Base-by-base conservation (phyloP, 2,113 vertebrate species). In the Lichenostomus cassidix region DNA sequence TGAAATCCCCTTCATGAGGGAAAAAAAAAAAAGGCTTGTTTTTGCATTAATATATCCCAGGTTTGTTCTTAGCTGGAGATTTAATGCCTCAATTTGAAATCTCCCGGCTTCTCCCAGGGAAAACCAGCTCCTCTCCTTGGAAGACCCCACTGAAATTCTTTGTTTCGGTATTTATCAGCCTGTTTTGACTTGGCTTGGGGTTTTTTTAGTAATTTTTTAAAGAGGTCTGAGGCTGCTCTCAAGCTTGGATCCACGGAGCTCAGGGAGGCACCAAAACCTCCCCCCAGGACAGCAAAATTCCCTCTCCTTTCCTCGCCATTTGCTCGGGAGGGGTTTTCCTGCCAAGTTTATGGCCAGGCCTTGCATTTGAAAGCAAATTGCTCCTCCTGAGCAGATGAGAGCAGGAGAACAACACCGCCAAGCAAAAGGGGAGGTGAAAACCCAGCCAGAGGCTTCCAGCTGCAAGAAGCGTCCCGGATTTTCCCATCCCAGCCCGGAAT, bases 301-400 rank as follows among this genome's bases (percentile, higher is more conserved):
- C 63, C 47, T 67, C 74, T 77, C 62, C 84, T 65, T 22, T 15
- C 68, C 56, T 73, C 7, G 11, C 89, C 91, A 87, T 97, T 95
- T 96, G 94, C 68, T 64, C 16, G 5, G 78, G 77, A 91, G 91
- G 53, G 90, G 47, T 86, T 83, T 83, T 65, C 91, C 90, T 95
- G 88, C 83, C 86, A 92, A 88, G 47, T 95, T 96, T 94, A 92
- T 94, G 92, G 95, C 90, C 87, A 33, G 76, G 42, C 69, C 94
- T 93, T 71, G 92, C 91, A 94, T 95, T 93, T 96, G 94, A 96
- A 97, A 96, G 90, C 65, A 88, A 96, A 83, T 74, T 33, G 65
- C 86, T 60, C 59, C 67, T 27, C 65, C 87, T 78, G 78, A 67
- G 58, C 80, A 8, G 73, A 24, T 46, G 90, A 5, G 55, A 73